phyloP scores from a whole-genome alignment of 2,888 invertebrate genomes.

The Melipona beecheii region DNA sequence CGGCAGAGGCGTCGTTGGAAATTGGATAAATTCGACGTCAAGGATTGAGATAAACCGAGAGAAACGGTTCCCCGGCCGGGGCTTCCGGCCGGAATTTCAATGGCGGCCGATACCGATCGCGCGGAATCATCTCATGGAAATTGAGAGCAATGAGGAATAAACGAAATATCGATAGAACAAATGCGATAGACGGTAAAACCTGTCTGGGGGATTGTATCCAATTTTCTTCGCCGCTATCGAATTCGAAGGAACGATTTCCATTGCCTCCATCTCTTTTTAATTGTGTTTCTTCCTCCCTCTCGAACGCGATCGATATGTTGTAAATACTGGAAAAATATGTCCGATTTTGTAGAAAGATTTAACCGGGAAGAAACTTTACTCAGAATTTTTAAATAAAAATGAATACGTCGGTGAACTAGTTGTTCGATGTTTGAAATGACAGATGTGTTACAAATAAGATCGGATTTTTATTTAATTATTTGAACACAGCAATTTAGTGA shows the following conservation, averaged over 20 bases:
- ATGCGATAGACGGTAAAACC: slow-evolving; percentile 37
- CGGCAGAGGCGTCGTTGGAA: neutral
- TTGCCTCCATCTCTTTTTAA: neutral
- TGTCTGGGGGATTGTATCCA: slow-evolving; percentile 36
- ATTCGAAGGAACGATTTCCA: slow-evolving; percentile 1
- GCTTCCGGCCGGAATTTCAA: slow-evolving; percentile 21
- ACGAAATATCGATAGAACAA: slow-evolving; percentile 45
- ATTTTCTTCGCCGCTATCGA: slow-evolving; percentile 28
- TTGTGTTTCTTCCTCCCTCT: neutral
- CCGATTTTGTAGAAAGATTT: neutral
- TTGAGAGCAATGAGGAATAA: slow-evolving; percentile 33
- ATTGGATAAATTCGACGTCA: neutral
- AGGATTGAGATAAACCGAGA: slow-evolving; percentile 15
- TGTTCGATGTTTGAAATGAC: too few species aligned
- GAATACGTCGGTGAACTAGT: neutral
- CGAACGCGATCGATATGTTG: neutral
- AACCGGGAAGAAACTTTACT: neutral
- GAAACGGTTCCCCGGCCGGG: neutral
- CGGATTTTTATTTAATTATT: too few species aligned
- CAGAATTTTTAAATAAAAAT: neutral
- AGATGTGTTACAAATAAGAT: too few species aligned
- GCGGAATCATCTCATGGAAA: slow-evolving; percentile 8
- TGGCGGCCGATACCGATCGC: slow-evolving; percentile 20
- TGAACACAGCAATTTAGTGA: too few species aligned
- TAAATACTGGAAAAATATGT: neutral